Evolutionary conservation across 2,797 vertebrate species (phyloP).

Genomic region (Eulemur coronatus): DNA sequence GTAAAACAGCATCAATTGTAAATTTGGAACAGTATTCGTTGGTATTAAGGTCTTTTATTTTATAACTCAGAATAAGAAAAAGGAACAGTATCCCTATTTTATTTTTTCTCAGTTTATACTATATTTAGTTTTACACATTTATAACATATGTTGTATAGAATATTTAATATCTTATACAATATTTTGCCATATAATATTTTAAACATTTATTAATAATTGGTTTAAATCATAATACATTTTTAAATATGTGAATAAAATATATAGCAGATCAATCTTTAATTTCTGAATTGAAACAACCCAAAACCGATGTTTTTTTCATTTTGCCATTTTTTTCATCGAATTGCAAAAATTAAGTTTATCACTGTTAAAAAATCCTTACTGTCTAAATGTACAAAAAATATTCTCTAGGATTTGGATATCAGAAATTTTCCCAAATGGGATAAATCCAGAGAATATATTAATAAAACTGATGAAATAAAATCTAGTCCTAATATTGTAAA

Average conservation of each 20-base stretch:
- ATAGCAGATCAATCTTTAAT: background rate
- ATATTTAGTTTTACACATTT: background rate
- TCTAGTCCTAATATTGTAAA: background rate
- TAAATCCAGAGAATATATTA: background rate
- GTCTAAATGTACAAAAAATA: background rate
- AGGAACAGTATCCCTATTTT: background rate
- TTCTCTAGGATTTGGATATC: background rate
- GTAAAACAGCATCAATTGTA: conserved; percentile 24
- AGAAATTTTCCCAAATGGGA: background rate
- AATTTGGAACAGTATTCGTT: background rate
- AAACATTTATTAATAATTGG: background rate
- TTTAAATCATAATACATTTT: background rate
- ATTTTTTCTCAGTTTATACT: background rate
- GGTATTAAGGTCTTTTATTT: conserved; percentile 8
- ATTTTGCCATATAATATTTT: background rate
- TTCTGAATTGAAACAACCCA: background rate
- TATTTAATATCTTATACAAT: background rate
- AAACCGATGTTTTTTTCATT: background rate
- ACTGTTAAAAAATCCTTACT: background rate
- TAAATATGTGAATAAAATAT: background rate
- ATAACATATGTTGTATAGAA: background rate
- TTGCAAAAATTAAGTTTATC: background rate
- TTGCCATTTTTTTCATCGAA: background rate
- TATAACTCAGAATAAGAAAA: background rate
- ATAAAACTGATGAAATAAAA: conserved; percentile 24